These are phyloP conservation scores for Hirtodrosophila histrioides DNA, from an alignment of 2,888 invertebrate species.

Conservation along the genomic window DNA sequence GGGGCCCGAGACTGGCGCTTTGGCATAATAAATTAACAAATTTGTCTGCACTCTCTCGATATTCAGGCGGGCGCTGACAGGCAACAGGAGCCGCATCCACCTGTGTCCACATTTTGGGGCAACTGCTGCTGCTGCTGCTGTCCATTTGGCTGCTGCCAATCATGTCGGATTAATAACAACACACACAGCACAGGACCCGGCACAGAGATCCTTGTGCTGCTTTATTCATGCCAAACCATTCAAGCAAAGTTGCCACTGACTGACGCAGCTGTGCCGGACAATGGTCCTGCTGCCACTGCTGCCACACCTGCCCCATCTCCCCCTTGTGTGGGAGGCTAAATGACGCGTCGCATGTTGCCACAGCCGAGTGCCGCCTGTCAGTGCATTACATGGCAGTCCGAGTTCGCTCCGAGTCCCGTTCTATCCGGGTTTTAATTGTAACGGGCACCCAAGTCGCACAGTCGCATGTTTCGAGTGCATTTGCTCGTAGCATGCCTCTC, in stretches of 20 bases:
- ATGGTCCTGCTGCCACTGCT: slow-evolving; percentile 11
- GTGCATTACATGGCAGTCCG: slow-evolving; percentile 61
- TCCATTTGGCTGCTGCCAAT: slow-evolving; percentile 82
- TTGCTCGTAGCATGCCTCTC: slow-evolving; percentile 22
- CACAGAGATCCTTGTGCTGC: slow-evolving; percentile 37
- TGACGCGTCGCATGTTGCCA: slow-evolving; percentile 72
- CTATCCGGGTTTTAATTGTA: slow-evolving; percentile 66
- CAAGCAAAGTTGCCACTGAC: slow-evolving; percentile 53
- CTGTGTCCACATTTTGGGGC: slow-evolving; percentile 62
- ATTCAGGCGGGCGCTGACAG: slow-evolving; percentile 72
- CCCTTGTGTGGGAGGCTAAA: slow-evolving; percentile 59
- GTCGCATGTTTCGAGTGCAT: slow-evolving; percentile 60
- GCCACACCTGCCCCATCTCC: not conserved
- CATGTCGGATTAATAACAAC: slow-evolving; percentile 82
- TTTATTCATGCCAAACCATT: slow-evolving; percentile 74
- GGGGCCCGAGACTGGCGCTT: slow-evolving; percentile 48
- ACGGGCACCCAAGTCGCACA: slow-evolving; percentile 60
- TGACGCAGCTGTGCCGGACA: slow-evolving; percentile 63
- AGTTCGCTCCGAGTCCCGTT: slow-evolving; percentile 9
- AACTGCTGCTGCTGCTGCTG: slow-evolving; percentile 48
- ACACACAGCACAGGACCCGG: slow-evolving; percentile 25
- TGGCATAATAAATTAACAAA: slow-evolving; percentile 79
- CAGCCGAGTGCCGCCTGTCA: slow-evolving; percentile 68
- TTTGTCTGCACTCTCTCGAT: slow-evolving; percentile 75
- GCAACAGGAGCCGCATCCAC: slow-evolving; percentile 63